Evolutionary conservation across 2,113 vertebrate species (phyloP).

Genomic region (Cyphomyrus plagiostoma): DNA sequence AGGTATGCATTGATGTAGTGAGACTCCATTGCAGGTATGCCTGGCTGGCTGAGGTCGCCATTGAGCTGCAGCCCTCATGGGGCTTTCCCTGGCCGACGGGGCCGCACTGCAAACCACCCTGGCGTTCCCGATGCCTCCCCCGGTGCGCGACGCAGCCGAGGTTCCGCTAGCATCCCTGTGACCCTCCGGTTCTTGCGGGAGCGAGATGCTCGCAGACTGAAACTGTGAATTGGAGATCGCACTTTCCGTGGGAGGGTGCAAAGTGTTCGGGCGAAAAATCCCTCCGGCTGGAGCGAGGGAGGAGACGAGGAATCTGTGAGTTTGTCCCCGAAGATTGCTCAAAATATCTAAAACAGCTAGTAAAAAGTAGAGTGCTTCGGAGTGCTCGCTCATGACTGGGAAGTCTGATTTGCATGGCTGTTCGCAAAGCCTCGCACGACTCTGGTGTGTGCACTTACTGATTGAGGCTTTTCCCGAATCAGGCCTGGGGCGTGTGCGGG

Average conservation of each 20-base stretch:
- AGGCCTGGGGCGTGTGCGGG: background rate
- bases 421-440: background rate
- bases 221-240: slow-evolving; percentile 5
- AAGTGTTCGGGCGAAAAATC: background rate
- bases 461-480: background rate
- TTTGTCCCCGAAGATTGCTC: background rate
- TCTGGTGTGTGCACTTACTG: background rate
- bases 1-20: background rate
- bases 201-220: background rate
- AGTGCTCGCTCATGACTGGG: background rate
- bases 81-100: background rate
- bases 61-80: background rate
- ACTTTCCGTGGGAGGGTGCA: background rate
- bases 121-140: background rate
- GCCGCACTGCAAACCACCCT: background rate
- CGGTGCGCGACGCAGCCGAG: background rate
- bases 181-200: background rate
- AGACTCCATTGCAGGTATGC: background rate
- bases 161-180: background rate
- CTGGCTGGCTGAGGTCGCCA: background rate
- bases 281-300: background rate
- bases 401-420: background rate
- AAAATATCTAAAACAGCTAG: background rate
- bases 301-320: background rate
- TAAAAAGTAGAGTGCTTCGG: background rate